phyloP scores from a whole-genome alignment of 2,888 invertebrate genomes.

The Diloba caeruleocephala region DNA sequence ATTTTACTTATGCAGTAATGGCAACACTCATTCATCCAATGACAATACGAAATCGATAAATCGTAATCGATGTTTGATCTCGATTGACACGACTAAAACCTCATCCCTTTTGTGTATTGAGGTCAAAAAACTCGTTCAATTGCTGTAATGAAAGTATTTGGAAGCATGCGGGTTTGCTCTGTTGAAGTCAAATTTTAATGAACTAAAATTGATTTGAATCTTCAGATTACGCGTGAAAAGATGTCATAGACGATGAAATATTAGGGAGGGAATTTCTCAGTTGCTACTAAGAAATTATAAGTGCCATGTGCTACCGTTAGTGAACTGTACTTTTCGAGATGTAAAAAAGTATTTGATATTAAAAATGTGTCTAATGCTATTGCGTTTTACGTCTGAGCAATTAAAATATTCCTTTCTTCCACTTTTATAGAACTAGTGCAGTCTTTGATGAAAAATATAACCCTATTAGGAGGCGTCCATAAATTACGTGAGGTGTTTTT shows the following conservation, averaged over 20 bases:
- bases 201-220: slow-evolving; percentile 60
- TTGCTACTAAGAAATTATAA: slow-evolving; percentile 30
- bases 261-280: slow-evolving; percentile 28
- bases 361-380: too few species aligned
- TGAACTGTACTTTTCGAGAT: slow-evolving; percentile 13
- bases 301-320: slow-evolving; percentile 18
- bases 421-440: too few species aligned
- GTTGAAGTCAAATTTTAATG: slow-evolving; percentile 57
- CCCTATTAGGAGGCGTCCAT: too few species aligned
- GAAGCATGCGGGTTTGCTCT: slow-evolving; percentile 76
- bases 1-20: slow-evolving; percentile 3
- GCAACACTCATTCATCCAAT: slow-evolving; percentile 32
- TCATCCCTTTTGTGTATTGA: slow-evolving; percentile 67
- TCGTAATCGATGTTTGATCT: slow-evolving; percentile 64
- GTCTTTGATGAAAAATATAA: too few species aligned
- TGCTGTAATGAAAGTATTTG: slow-evolving; percentile 74
- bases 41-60: slow-evolving; percentile 57
- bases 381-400: too few species aligned
- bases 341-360: not conserved
- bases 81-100: slow-evolving; percentile 72
- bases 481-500: too few species aligned
- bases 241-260: slow-evolving; percentile 44
- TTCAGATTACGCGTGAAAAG: slow-evolving; percentile 42
- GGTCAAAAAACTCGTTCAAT: slow-evolving; percentile 80
- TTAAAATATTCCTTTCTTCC: too few species aligned